A percentile compares a stretch with the other conserved stretches of the same genome.
These are phyloP conservation scores for Brachionus koreanus DNA, from an alignment of 1,140 invertebrate genomes.

Conservation along the genomic window DNA sequence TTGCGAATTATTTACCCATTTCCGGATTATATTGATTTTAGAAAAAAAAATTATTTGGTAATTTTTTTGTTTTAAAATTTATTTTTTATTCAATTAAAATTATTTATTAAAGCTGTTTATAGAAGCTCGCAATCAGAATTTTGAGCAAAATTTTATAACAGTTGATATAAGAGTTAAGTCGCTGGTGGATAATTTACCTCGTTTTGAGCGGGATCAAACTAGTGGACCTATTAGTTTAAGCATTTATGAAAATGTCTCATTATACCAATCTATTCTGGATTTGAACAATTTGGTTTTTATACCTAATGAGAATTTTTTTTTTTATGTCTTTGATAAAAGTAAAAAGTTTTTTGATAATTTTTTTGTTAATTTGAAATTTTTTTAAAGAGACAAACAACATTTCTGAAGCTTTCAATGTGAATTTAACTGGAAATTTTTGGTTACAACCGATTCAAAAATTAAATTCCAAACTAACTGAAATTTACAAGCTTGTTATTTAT, in stretches of 20 bases:
- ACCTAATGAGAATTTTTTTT: background rate
- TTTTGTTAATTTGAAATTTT: background rate
- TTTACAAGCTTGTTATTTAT: constrained; percentile 1
- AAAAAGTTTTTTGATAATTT: background rate
- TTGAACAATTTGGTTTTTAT: background rate
- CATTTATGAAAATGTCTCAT: background rate
- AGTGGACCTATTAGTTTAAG: background rate
- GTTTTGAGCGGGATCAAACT: background rate
- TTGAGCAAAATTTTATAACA: background rate
- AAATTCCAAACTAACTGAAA: background rate
- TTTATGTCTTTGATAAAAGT: background rate
- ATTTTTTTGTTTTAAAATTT: background rate
- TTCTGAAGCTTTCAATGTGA: background rate
- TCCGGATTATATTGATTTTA: background rate
- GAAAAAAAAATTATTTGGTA: constrained; percentile 24
- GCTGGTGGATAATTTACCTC: background rate
- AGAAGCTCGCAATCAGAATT: background rate
- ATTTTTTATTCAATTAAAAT: background rate
- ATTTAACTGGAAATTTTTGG: background rate
- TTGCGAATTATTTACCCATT: constrained; percentile 30
- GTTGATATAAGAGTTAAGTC: background rate
- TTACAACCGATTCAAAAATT: background rate
- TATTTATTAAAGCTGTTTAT: constrained; percentile 6
- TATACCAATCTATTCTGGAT: background rate
- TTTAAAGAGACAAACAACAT: background rate